Percentiles rank a stretch among this genome's conserved stretches.
Conservation (phyloP, 1,140 invertebrate species). For the Trialeurodes vaporariorum region DNA sequence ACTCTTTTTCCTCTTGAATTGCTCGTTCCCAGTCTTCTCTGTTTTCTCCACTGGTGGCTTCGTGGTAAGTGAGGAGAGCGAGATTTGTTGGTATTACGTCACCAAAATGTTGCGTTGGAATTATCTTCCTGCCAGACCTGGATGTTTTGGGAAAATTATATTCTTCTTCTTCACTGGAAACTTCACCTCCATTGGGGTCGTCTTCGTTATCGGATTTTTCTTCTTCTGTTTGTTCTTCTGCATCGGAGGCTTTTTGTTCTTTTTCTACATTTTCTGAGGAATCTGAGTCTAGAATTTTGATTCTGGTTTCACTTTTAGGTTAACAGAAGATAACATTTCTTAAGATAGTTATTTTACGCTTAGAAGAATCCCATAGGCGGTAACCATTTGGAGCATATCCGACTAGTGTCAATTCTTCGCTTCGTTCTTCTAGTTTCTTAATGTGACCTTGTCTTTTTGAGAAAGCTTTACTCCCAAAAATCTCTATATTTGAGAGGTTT, state of each 20-base stretch:
- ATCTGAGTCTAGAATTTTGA: not conserved
- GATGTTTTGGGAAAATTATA: not conserved
- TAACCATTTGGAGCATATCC: not conserved
- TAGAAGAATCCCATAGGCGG: not conserved
- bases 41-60: too few relatives aligned
- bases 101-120: too few relatives aligned
- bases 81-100: too few relatives aligned
- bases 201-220: not conserved
- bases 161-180: not conserved
- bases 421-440: not conserved
- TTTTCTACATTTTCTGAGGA: not conserved
- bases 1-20: too few relatives aligned
- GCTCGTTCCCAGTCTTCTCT: too few relatives aligned
- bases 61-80: too few relatives aligned
- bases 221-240: not conserved
- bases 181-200: not conserved
- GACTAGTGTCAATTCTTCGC: not conserved
- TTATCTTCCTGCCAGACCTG: too few relatives aligned
- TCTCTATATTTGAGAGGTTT: constrained; percentile 22
- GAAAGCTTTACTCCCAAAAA: constrained; percentile 25
- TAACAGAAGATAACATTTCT: constrained; percentile 2
- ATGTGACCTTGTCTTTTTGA: not conserved
- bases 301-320: constrained; percentile 2
- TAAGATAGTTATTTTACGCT: not conserved
- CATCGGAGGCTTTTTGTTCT: not conserved